A percentile compares a stretch with the other conserved stretches of the same genome.
phyloP scores from a whole-genome alignment of 2,113 vertebrate species.

The Brachionichthys hirsutus region DNA sequence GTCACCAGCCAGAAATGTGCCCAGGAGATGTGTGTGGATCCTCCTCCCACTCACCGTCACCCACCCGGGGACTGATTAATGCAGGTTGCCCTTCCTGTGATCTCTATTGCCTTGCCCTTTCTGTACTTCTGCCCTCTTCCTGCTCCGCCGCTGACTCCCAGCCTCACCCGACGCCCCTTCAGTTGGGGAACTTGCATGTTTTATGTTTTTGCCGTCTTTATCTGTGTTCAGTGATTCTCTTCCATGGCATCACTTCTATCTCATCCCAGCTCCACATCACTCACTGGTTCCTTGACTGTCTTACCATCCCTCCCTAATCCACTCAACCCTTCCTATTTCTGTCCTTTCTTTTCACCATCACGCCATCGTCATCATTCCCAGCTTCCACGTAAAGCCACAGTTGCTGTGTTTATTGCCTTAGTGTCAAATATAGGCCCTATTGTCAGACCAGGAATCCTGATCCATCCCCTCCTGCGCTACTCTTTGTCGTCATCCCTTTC shows the following conservation, averaged over 20 bases:
- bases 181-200: constrained; percentile 7
- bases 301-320: constrained; percentile 18
- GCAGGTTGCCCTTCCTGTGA: constrained; percentile 43
- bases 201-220: constrained; percentile 27
- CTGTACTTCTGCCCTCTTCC: constrained; percentile 39
- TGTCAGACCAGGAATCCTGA: constrained; percentile 48
- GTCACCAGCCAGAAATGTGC: constrained; percentile 38
- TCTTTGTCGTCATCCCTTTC: constrained; percentile 56
- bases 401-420: constrained; percentile 51
- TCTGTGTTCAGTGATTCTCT: constrained; percentile 39
- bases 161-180: constrained; percentile 20
- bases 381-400: constrained; percentile 36
- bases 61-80: constrained; percentile 40
- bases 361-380: constrained; percentile 27
- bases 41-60: constrained; percentile 32
- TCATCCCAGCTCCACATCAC: constrained; percentile 14
- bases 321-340: constrained; percentile 15
- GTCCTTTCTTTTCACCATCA: constrained; percentile 36
- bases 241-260: constrained; percentile 38
- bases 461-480: constrained; percentile 19
- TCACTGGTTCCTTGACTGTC: constrained; percentile 32
- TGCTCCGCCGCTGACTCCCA: constrained; percentile 25
- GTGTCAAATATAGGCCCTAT: constrained; percentile 28
- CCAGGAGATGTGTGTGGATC: constrained; percentile 12
- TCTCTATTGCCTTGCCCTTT: too few species aligned